Base-by-base conservation (phyloP, 2,113 vertebrate species). In the Cheilinus undulatus region DNA sequence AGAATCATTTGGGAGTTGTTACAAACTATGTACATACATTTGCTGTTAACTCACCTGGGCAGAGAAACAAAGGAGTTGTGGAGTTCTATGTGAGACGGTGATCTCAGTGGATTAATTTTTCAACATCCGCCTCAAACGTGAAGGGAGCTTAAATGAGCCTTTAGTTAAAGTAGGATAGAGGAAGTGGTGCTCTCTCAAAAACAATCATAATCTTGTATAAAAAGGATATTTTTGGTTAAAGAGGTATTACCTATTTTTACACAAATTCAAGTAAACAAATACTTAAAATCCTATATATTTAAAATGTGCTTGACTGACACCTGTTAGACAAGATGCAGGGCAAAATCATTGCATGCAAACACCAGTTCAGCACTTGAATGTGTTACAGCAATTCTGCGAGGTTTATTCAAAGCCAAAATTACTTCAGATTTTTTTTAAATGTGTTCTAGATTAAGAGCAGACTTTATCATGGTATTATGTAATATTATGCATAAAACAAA, bases 161-260 rank as follows among this genome's bases (percentile, higher is more conserved):
- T 28, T 27, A 68, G 56, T 46, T 2, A 43, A 27, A 45, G 28
- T 27, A 40, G 62, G 4, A 50, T 45, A 23, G 27, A 19, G 23
- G 51, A 1, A 53, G n/a, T 15, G 23, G 40, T 73, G 57, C 48
- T 69, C 10, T 56, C 27, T 51, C 20, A 45, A 3, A 30, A 42
- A 17, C 1, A 20, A 73, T 27, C 5, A 49, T 72, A 28, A 50
- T 52, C 27, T 73, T 86, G 51, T 75, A 59, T 60, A 75, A 74
- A 70, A 9, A 54, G 11, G 80, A 80, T 85, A 10, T 34, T 7
- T 87, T 83, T 84, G 57, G 17, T n/a, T 48, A 80, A 62, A 42
- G 40, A 42, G 70, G n/a, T 24, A 45, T 69, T 76, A 61, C 13
- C 15, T 75, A 84, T 84, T 84, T 87, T 68, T 85, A 43, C 72